Conservation (phyloP, 2,888 invertebrate genomes). For the Drosophila greeni region DNA sequence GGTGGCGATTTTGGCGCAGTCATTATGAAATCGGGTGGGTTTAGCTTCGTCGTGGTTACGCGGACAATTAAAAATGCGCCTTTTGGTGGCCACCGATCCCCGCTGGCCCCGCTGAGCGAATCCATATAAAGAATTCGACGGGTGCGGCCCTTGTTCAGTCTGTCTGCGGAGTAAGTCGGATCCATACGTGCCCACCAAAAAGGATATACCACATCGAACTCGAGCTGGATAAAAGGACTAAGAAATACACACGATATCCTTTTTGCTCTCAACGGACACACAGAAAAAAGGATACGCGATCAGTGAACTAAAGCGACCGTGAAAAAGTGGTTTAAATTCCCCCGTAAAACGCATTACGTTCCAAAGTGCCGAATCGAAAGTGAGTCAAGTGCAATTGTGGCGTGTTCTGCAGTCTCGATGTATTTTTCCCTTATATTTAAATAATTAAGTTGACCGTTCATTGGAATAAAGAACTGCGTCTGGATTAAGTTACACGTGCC, state of each 20-base stretch:
- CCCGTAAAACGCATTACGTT: background rate
- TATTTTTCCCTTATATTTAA: background rate
- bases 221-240: conserved; percentile 9
- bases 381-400: conserved; percentile 36
- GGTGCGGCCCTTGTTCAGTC: conserved; percentile 62
- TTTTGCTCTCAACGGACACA: background rate
- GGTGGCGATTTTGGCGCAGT: conserved; percentile 2
- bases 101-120: conserved; percentile 28
- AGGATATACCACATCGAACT: conserved; percentile 23
- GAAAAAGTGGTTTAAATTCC: background rate
- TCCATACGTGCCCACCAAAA: conserved; percentile 43
- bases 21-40: conserved; percentile 41
- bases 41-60: conserved; percentile 52
- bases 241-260: conserved; percentile 17
- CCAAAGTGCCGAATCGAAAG: conserved; percentile 11
- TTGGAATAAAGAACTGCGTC: too few species aligned
- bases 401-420: conserved; percentile 9
- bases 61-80: conserved; percentile 57
- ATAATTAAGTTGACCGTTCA: background rate
- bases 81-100: conserved; percentile 21
- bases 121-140: conserved; percentile 57
- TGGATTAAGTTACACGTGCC: background rate
- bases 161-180: conserved; percentile 55
- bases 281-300: conserved; percentile 29
- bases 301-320: conserved; percentile 25